Conservation (phyloP, 2,113 vertebrate genomes). For the Vicugna pacos region DNA sequence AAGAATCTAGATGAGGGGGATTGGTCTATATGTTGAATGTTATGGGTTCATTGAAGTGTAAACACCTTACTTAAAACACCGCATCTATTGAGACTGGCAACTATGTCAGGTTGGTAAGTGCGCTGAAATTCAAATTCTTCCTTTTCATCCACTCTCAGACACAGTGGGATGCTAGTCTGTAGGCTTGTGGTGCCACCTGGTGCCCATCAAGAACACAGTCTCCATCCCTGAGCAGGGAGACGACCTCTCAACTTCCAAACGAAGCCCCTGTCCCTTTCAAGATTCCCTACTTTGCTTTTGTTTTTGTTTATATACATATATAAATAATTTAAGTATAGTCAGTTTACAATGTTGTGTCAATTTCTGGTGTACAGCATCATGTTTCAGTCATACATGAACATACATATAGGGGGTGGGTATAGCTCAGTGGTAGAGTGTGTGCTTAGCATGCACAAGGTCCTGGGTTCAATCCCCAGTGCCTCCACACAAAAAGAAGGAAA, state of each 20-base stretch:
- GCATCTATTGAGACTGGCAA: neutral
- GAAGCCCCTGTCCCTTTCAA: neutral
- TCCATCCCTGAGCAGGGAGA: fast-evolving
- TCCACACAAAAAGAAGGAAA: too few relatives aligned
- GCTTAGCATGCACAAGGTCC: too few relatives aligned
- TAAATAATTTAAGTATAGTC: too few relatives aligned
- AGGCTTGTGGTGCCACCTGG: conserved; percentile 58
- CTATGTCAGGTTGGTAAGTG: neutral
- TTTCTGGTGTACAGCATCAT: too few relatives aligned
- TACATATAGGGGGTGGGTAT: too few relatives aligned
- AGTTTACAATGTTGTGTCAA: too few relatives aligned
- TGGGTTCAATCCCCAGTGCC: too few relatives aligned
- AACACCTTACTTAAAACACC: neutral
- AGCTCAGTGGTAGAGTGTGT: too few relatives aligned
- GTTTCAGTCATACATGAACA: too few relatives aligned
- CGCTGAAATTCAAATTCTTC: neutral
- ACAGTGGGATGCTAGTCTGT: neutral
- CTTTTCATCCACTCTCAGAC: neutral
- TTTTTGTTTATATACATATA: too few relatives aligned
- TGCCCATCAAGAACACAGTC: neutral
- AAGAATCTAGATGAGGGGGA: neutral
- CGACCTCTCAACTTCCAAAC: fast-evolving
- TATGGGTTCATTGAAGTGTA: neutral
- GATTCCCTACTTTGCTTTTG: neutral
- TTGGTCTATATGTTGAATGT: neutral